These are phyloP conservation scores for Oeneis ivallda DNA, from an alignment of 2,888 invertebrate species.

Conservation along the genomic window DNA sequence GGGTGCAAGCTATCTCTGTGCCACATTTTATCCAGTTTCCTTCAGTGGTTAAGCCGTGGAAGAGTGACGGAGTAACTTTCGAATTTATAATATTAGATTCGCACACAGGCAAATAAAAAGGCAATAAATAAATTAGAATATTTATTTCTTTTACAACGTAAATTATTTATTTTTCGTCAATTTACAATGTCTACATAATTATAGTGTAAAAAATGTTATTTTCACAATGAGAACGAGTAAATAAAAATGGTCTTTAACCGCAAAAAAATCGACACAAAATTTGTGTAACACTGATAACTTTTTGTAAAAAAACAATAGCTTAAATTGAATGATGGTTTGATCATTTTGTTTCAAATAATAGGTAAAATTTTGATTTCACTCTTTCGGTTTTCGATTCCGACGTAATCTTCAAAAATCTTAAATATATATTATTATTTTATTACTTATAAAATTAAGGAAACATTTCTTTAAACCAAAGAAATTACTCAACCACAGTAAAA, in stretches of 20 bases:
- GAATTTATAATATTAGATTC: background rate
- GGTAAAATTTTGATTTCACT: background rate
- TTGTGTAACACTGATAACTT: background rate
- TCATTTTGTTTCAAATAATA: background rate
- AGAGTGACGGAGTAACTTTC: too few species aligned
- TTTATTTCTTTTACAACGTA: conserved; percentile 6
- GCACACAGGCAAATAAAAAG: background rate
- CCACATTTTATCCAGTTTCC: too few species aligned
- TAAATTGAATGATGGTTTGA: background rate
- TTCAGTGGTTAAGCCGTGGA: too few species aligned
- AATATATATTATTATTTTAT: too few species aligned
- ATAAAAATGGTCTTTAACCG: background rate
- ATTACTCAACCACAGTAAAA: background rate
- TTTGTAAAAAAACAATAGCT: background rate
- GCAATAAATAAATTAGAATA: background rate
- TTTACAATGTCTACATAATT: background rate
- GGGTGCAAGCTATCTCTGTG: too few species aligned
- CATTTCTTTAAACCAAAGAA: background rate
- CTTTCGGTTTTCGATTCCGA: too few species aligned
- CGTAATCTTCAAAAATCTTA: too few species aligned
- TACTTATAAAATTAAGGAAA: too few species aligned
- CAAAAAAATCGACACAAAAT: background rate
- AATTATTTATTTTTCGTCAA: background rate
- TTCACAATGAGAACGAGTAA: background rate
- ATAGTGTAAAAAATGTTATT: background rate